These are phyloP conservation scores for Probaryconus sp. DNA, from an alignment of 1,140 invertebrate species.

Conservation along the genomic window DNA sequence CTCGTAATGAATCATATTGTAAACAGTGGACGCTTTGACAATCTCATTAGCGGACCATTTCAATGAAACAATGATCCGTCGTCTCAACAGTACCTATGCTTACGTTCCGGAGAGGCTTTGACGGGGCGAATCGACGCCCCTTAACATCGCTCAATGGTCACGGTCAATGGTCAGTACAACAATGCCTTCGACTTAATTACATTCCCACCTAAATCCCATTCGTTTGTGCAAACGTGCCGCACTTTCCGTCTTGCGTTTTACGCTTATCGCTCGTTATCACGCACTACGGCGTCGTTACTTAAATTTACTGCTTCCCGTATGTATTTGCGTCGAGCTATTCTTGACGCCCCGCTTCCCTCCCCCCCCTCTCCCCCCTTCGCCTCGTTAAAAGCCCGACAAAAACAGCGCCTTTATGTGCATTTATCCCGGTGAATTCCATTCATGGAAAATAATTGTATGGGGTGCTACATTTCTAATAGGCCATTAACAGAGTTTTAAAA, in stretches of 20 bases:
- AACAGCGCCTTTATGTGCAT: too few species aligned
- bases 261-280: conserved; percentile 57
- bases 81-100: conserved; percentile 35
- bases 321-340: conserved; percentile 7
- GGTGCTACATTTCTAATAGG: too few species aligned
- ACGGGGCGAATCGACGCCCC: conserved; percentile 60
- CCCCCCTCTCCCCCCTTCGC: neutral
- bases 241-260: conserved; percentile 55
- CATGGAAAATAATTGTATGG: too few species aligned
- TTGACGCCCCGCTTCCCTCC: too few species aligned
- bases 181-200: conserved; percentile 70
- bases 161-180: conserved; percentile 68
- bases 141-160: conserved; percentile 67
- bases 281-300: conserved; percentile 26
- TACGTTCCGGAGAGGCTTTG: conserved; percentile 53
- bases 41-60: conserved; percentile 46
- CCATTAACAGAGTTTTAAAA: too few species aligned
- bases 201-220: conserved; percentile 64
- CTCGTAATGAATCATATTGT: conserved; percentile 25
- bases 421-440: too few species aligned
- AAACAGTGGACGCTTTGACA: conserved; percentile 44
- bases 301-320: conserved; percentile 44
- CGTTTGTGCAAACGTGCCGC: conserved; percentile 57
- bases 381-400: neutral
- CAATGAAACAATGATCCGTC: conserved; percentile 57